phyloP scores from a whole-genome alignment of 1,140 invertebrate species.

The Drosophila navojoa region DNA sequence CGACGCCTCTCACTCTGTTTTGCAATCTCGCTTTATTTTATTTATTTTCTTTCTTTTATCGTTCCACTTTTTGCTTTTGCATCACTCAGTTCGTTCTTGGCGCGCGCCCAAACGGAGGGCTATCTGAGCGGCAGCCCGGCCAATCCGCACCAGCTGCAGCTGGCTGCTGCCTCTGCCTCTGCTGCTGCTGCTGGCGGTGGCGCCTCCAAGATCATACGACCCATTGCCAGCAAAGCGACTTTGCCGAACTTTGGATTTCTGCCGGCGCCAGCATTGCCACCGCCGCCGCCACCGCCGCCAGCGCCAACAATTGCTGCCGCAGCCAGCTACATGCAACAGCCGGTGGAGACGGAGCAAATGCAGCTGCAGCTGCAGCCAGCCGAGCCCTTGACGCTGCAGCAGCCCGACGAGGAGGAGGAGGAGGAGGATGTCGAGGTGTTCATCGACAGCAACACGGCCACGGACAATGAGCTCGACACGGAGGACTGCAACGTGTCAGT shows the following conservation, averaged over 20 bases:
- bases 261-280: slow-evolving; percentile 29
- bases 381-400: neutral
- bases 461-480: slow-evolving; percentile 79
- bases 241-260: slow-evolving; percentile 75
- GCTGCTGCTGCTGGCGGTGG: neutral
- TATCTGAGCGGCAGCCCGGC: slow-evolving; percentile 60
- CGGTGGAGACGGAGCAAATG: neutral
- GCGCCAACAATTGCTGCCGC: slow-evolving; percentile 13
- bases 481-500: slow-evolving; percentile 74
- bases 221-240: slow-evolving; percentile 80
- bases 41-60: neutral
- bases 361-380: neutral
- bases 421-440: slow-evolving; percentile 77
- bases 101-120: slow-evolving; percentile 83
- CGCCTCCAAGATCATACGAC: slow-evolving; percentile 69
- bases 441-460: slow-evolving; percentile 79
- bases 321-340: slow-evolving; percentile 3
- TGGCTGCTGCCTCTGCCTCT: slow-evolving; percentile 4
- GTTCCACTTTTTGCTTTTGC: neutral
- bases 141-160: slow-evolving; percentile 34
- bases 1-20: neutral
- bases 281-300: slow-evolving; percentile 24
- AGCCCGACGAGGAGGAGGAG: slow-evolving; percentile 46
- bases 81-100: slow-evolving; percentile 79
- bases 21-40: neutral